phyloP scores from a whole-genome alignment of 2,888 invertebrate species.

The Ectropis crepuscularia region DNA sequence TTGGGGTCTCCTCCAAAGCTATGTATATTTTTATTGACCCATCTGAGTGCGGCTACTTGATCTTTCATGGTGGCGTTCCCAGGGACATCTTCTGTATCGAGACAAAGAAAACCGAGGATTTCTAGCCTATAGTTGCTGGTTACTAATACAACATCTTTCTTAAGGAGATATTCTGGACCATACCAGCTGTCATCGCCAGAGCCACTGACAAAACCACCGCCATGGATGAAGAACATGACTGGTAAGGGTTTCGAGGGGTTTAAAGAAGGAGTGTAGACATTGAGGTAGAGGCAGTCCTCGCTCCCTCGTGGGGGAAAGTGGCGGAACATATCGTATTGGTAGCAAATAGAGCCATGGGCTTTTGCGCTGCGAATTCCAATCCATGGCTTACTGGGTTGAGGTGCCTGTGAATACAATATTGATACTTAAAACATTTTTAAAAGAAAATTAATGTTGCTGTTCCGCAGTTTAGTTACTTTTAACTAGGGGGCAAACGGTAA shows the following conservation, averaged over 20 bases:
- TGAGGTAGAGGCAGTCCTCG: constrained; percentile 65
- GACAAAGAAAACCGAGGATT: constrained; percentile 54
- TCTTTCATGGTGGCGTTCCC: constrained; percentile 63
- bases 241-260: constrained; percentile 47
- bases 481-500: no score
- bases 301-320: constrained; percentile 43
- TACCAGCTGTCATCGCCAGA: constrained; percentile 50
- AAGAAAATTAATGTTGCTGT: background rate
- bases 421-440: background rate
- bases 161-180: constrained; percentile 55
- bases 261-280: constrained; percentile 58
- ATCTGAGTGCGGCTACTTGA: constrained; percentile 57
- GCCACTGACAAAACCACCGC: constrained; percentile 51
- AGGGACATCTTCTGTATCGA: constrained; percentile 54
- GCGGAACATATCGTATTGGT: constrained; percentile 47
- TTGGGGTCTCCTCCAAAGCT: constrained; percentile 60
- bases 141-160: constrained; percentile 52
- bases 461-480: background rate
- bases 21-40: constrained; percentile 57
- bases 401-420: constrained; percentile 45
- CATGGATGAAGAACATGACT: constrained; percentile 62
- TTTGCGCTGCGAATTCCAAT: constrained; percentile 57
- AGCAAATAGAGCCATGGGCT: constrained; percentile 54
- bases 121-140: constrained; percentile 58
- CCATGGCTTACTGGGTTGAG: constrained; percentile 57